A percentile compares a stretch with the other conserved stretches of the same genome.
Conservation (phyloP, 2,113 vertebrate species). For the Oxygymnocypris stewartii region DNA sequence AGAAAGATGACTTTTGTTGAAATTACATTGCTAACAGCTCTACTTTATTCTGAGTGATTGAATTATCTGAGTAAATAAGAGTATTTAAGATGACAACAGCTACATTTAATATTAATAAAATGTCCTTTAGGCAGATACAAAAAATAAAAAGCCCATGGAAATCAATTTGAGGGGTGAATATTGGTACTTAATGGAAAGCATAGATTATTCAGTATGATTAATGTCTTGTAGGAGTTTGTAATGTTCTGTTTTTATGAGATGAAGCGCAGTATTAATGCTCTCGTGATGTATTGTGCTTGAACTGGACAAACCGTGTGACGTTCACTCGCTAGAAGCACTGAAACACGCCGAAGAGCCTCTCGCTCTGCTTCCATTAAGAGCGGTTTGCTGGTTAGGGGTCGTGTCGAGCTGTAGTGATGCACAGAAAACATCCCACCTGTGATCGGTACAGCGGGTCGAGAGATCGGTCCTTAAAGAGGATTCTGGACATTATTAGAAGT, state of each 20-base stretch:
- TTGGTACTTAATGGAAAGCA: background rate
- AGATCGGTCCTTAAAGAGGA: background rate
- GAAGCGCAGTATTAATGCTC: background rate
- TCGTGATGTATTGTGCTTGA: background rate
- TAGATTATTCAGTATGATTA: too few relatives aligned
- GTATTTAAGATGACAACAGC: too few relatives aligned
- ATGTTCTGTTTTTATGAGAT: too few relatives aligned
- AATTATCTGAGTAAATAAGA: too few relatives aligned
- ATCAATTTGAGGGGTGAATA: too few relatives aligned
- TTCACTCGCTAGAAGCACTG: background rate
- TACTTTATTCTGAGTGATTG: too few relatives aligned
- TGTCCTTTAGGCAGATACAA: too few relatives aligned
- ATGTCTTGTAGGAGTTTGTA: conserved; percentile 29
- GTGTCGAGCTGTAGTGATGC: background rate
- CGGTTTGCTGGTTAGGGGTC: background rate
- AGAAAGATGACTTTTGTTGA: too few relatives aligned
- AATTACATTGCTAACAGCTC: too few relatives aligned
- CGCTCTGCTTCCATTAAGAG: background rate
- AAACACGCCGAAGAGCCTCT: background rate
- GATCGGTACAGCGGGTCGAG: background rate
- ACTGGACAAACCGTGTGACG: background rate
- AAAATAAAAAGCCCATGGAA: too few relatives aligned
- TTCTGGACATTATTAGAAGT: background rate
- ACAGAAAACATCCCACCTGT: background rate
- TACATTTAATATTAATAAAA: too few relatives aligned